Base-by-base conservation (phyloP, 2,797 vertebrate species). In the Neosilurus hyrtlii region DNA sequence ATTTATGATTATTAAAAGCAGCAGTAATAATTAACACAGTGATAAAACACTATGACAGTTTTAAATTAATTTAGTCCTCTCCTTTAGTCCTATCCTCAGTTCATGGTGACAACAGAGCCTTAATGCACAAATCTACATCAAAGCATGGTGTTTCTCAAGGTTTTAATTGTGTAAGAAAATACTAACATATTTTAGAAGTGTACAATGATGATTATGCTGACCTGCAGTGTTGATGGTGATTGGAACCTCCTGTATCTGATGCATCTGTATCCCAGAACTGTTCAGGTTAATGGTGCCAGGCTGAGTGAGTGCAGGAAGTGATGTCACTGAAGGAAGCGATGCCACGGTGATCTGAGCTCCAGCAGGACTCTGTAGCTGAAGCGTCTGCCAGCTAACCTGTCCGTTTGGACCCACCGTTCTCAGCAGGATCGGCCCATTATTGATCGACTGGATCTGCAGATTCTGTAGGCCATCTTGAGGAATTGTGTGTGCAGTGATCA, bases 311-410 rank as follows among this genome's bases (percentile, higher is more conserved):
- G 96, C 95, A 18, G 91, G 83, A 20, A 94, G 89, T 14, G 92
- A 90, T 30, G 80, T 63, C 37, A 81, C 11, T 15, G 80, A 71
- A 91, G 93, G 93, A 90, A 99, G 87, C 1, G 96, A 96, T 66
- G 97, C 96, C 91, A 99, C 90, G 0, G 97, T 97, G 93, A 99
- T 97, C 94, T 98, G 98, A 0, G 96, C 90, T 79, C 97, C 96
- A 16, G 95, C 86, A 0, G 97, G 95, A 89, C 95, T 97, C 91
- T 98, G 97, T 85, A 98, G 94, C 92, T 99, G 97, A 90, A 99
- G 94, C 65, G 97, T 97, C 87, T 99, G 97, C 97, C 97, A 98
- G 91, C 95, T 98, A 86, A 99, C 95, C 90, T 99, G 97, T 78
- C 98, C 98, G 6, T 97, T 98, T 35, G 97, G 96, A 7, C 96